These are phyloP conservation scores for Drosophila pachea DNA, from an alignment of 1,140 invertebrate genomes.

Conservation along the genomic window DNA sequence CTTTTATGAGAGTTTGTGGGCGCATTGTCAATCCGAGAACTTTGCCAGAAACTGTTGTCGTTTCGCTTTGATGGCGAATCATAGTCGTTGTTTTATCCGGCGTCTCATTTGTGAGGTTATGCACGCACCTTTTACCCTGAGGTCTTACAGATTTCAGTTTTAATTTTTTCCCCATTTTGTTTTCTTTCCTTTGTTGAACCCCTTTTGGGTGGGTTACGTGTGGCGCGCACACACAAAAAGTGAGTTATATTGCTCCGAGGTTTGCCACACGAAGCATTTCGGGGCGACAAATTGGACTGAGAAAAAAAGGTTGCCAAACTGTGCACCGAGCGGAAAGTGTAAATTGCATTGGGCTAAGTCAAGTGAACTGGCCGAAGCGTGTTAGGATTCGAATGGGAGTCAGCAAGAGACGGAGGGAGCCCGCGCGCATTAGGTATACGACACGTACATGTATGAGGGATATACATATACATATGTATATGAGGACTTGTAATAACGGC, in stretches of 20 bases:
- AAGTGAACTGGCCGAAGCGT: conserved; percentile 5
- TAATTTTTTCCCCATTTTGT: conserved; percentile 29
- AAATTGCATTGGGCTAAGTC: conserved; percentile 31
- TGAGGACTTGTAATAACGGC: conserved; percentile 41
- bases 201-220: conserved; percentile 13
- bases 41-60: conserved; percentile 25
- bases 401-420: neutral
- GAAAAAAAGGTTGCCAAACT: conserved; percentile 35
- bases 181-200: conserved; percentile 12
- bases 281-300: conserved; percentile 58
- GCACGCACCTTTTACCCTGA: conserved; percentile 14
- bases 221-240: conserved; percentile 23
- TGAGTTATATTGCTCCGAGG: conserved; percentile 51
- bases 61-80: conserved; percentile 26
- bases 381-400: neutral
- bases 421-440: neutral
- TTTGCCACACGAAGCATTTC: conserved; percentile 40
- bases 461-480: neutral
- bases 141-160: conserved; percentile 58
- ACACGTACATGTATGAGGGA: neutral
- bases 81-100: conserved; percentile 42
- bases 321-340: conserved; percentile 22
- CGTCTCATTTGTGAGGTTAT: conserved; percentile 44
- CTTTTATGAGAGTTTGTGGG: conserved; percentile 48
- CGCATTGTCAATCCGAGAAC: conserved; percentile 38